Base-by-base conservation (phyloP, 2,797 vertebrate species). In the Babyrousa celebensis region DNA sequence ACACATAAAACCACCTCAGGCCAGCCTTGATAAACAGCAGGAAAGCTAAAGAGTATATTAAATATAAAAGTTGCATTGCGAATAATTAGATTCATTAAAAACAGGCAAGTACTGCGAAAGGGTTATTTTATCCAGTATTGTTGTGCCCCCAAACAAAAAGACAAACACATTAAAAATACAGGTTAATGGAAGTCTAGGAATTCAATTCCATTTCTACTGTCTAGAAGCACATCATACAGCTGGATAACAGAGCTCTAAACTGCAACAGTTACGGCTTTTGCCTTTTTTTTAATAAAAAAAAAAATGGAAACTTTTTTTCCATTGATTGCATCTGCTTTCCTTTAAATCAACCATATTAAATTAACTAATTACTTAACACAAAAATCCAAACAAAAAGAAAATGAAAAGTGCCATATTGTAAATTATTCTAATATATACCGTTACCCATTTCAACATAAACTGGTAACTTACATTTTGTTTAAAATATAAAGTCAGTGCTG, bases 11-110 rank as follows among this genome's bases (percentile, higher is more conserved):
- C 97, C 97, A 98, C 96, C 96, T 96, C 98, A 98, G 98, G 98
- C 98, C 98, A 98, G 98, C 97, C 98, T 99, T 97, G 96, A 98
- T 98, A 98, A 98, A 98, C 92, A 99, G 97, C 98, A 98, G 98
- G 98, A 98, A 98, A 98, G 98, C 98, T 98, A 95, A 98, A 98
- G 96, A 98, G 97, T 95, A 96, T 98, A 95, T 98, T 98, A 98
- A 98, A 98, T 98, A 98, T 91, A 99, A 99, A 99, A 98, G 94
- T 98, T 99, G 98, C 98, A 98, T 98, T 98, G 98, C 98, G 97
- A 98, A 98, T 98, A 98, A 98, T 98, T 98, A 97, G 98, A 98
- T 98, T 98, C 98, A 98, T 98, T 98, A 98, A 99, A 98, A 98
- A 98, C 97, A 98, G 97, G 98, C 98, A 97, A 98, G 97, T 98